Base-by-base conservation (phyloP, 1,140 invertebrate species). In the Heliconius himera region DNA sequence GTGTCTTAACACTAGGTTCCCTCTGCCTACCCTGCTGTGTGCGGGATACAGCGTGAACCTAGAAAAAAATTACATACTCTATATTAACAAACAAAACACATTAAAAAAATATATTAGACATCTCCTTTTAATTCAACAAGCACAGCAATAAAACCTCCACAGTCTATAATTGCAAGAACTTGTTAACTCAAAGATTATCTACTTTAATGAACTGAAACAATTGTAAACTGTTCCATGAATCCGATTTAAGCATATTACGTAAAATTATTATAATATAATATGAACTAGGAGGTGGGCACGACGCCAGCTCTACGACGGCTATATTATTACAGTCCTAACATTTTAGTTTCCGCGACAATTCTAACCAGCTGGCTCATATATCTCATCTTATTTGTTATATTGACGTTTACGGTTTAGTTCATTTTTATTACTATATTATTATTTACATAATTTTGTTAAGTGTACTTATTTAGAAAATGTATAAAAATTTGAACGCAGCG, bases 181-280 rank as follows among this genome's bases (percentile, higher is more conserved):
- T 66, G 60, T 16, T 36, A 71, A 38, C 18, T 26, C 46, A 6
- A 29, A 22, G 73, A 29, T 74, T 49, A 74, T 51, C 46, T 74
- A n/a, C 22, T 22, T 38, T 36, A 71, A 71, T 38, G 70, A 36
- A n/a, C 18, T 71, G 33, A 71, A 71, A 38, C 9, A 76, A 13
- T 60, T 54, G 20, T 70, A 54, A 75, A 75, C 33, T 66, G 54
- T 38, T 66, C 56, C 33, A 76, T 66, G 74, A 76, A 76, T 56
- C 33, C n/a, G 41, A 51, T 49, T 49, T 13, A 26, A 66, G 38
- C 38, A 70, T 76, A 76, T 76, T 76, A 76, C 51, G 60, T 76
- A 70, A 76, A 70, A 76, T 70, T 22, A 76, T 76, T 70, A 70
- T 76, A 76, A n/a, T n/a, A n/a, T n/a, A n/a, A 76, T 66, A 46